Evolutionary conservation across 2,888 invertebrate genomes (phyloP).

Genomic region (Arge pagana): DNA sequence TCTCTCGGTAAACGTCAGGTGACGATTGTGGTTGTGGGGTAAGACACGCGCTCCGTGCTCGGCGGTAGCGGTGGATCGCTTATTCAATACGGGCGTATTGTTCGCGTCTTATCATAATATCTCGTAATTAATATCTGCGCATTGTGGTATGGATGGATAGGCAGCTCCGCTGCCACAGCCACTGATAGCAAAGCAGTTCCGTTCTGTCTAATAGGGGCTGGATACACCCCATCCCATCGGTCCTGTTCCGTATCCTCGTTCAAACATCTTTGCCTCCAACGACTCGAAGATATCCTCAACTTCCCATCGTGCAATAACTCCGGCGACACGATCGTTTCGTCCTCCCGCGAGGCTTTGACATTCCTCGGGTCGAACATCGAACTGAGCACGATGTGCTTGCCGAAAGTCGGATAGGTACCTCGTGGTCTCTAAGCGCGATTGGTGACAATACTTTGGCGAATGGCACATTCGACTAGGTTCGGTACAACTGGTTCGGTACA

Average conservation of each 20-base stretch:
- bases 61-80: conserved; percentile 33
- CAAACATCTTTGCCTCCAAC: conserved; percentile 14
- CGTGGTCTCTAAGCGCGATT: too few species aligned
- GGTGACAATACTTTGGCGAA: too few species aligned
- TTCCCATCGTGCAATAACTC: conserved; percentile 12
- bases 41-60: conserved; percentile 23
- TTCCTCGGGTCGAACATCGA: too few species aligned
- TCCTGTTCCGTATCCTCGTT: too few species aligned
- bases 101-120: conserved; percentile 58
- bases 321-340: too few species aligned
- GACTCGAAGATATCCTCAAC: conserved; percentile 13
- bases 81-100: conserved; percentile 59
- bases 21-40: conserved; percentile 14
- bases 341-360: too few species aligned
- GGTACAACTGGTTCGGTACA: too few species aligned
- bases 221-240: neutral
- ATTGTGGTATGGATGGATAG: conserved; percentile 59
- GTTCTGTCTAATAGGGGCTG: conserved; percentile 16
- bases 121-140: conserved; percentile 59
- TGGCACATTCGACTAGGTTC: too few species aligned
- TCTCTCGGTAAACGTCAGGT: neutral
- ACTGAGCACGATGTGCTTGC: too few species aligned
- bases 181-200: conserved; percentile 52
- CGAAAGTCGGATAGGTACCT: too few species aligned
- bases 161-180: conserved; percentile 54